Conservation (phyloP, 2,888 invertebrate genomes). For the Patella ulyssiponensis region DNA sequence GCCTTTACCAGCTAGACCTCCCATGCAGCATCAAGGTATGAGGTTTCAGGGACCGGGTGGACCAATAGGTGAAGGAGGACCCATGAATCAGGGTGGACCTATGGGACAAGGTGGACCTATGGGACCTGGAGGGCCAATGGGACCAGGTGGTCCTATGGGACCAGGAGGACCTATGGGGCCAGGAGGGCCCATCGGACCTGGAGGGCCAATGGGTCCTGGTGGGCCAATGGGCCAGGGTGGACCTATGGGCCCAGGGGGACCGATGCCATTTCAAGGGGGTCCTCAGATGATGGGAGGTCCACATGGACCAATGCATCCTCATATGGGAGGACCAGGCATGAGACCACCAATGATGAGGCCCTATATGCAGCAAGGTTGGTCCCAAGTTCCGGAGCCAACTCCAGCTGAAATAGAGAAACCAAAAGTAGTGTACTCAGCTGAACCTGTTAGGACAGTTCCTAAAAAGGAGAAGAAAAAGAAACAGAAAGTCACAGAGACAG, state of each 20-base stretch:
- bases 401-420: constrained; percentile 49
- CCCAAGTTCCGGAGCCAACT: constrained; percentile 32
- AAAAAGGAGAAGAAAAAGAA: constrained; percentile 49
- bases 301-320: background rate
- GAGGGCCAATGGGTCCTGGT: background rate
- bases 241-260: constrained; percentile 22
- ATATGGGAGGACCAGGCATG: constrained; percentile 20
- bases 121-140: constrained; percentile 31
- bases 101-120: constrained; percentile 26
- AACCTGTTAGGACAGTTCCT: constrained; percentile 58
- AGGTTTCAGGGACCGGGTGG: constrained; percentile 22
- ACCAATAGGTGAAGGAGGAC: constrained; percentile 38
- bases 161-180: constrained; percentile 15
- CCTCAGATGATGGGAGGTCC: constrained; percentile 28
- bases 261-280: constrained; percentile 20
- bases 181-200: constrained; percentile 21
- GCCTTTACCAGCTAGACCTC: constrained; percentile 43
- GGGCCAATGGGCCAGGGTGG: constrained; percentile 22
- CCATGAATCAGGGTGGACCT: constrained; percentile 33
- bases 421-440: constrained; percentile 66
- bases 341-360: constrained; percentile 19
- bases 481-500: constrained; percentile 29
- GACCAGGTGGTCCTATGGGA: constrained; percentile 28
- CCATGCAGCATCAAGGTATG: constrained; percentile 16
- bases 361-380: constrained; percentile 27